phyloP scores from a whole-genome alignment of 1,140 invertebrate genomes.

The Caenorhabditis remanei region DNA sequence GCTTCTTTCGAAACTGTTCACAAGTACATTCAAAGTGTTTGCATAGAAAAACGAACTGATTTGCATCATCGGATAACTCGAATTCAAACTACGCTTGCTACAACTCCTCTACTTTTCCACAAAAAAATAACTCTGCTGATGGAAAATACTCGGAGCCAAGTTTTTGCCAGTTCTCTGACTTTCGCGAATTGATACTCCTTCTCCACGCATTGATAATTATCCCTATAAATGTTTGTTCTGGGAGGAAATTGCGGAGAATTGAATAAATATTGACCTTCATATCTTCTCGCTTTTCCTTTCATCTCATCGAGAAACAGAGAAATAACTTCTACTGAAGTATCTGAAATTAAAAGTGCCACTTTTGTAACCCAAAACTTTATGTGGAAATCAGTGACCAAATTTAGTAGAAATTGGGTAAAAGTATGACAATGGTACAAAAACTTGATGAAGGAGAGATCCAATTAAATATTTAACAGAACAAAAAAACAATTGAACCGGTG shows the following conservation, averaged over 20 bases:
- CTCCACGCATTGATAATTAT: slow-evolving; percentile 55
- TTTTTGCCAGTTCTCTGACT: background rate
- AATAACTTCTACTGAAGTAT: background rate
- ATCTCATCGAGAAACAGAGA: too few relatives aligned
- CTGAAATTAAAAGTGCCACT: background rate
- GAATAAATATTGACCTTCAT: slow-evolving; percentile 40
- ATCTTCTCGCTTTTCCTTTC: background rate
- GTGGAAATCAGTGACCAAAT: too few relatives aligned
- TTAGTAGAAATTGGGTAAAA: background rate
- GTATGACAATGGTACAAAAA: background rate
- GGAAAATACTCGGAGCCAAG: too few relatives aligned
- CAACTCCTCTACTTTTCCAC: too few relatives aligned
- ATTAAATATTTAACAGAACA: background rate
- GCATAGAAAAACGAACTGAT: background rate
- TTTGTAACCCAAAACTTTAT: too few relatives aligned
- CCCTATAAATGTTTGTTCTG: slow-evolving; percentile 15
- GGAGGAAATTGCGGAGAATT: slow-evolving; percentile 36
- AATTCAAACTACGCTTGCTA: too few relatives aligned
- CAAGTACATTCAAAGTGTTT: background rate
- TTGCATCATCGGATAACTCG: background rate
- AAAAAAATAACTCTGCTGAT: too few relatives aligned
- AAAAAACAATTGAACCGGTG: background rate
- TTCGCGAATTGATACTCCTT: slow-evolving; percentile 37
- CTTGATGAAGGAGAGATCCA: background rate
- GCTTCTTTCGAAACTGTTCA: background rate